Percentiles rank a stretch among this genome's conserved stretches.
These are phyloP conservation scores for Psittacula derbiana DNA, from an alignment of 2,797 vertebrate genomes.

Conservation along the genomic window DNA sequence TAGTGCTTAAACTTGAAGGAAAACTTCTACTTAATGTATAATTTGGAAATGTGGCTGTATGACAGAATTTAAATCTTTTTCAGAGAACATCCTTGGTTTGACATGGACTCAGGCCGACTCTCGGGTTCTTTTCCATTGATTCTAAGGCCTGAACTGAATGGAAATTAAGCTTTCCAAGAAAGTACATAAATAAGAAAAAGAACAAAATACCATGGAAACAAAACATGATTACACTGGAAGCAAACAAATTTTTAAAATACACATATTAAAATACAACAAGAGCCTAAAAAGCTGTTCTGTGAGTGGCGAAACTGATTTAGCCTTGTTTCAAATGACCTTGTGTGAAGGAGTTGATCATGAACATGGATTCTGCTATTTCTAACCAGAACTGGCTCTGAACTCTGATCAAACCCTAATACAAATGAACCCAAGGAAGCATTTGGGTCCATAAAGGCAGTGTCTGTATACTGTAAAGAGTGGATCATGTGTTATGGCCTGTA, in stretches of 20 bases:
- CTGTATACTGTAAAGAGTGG: neutral
- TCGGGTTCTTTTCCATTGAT: neutral
- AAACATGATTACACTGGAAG: neutral
- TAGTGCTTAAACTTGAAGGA: neutral
- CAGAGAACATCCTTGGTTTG: neutral
- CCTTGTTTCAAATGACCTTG: neutral
- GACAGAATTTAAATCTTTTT: neutral
- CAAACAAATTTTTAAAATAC: neutral
- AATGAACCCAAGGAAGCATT: neutral
- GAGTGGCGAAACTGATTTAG: neutral
- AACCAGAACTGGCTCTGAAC: neutral
- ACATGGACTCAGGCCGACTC: neutral
- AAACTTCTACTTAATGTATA: neutral
- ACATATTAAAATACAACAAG: neutral
- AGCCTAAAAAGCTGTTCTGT: neutral
- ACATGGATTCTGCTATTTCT: neutral
- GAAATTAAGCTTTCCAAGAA: neutral
- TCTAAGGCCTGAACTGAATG: neutral
- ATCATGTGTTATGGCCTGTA: neutral
- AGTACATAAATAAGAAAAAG: neutral
- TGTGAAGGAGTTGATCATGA: fast-evolving
- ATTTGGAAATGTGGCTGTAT: neutral
- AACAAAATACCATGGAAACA: neutral
- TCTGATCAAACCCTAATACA: neutral
- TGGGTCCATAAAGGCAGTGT: neutral